Percentiles rank a stretch among this genome's conserved stretches.
These are phyloP conservation scores for Liasis olivaceus DNA, from an alignment of 2,797 vertebrate species.

Conservation along the genomic window DNA sequence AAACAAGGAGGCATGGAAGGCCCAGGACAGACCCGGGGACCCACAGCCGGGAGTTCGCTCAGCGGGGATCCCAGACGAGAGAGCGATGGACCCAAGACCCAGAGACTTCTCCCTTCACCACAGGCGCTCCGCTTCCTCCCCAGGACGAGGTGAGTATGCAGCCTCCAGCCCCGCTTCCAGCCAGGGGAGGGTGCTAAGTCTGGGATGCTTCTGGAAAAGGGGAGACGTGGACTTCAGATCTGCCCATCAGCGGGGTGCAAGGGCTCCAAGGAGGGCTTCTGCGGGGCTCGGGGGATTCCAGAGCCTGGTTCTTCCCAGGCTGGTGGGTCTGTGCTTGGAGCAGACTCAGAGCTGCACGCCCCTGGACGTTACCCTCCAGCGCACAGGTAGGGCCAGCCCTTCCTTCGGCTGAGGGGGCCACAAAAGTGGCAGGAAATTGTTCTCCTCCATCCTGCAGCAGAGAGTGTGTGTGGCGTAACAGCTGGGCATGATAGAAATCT, in stretches of 20 bases:
- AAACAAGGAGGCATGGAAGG: not conserved
- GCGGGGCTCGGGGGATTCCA: not conserved
- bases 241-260: not conserved
- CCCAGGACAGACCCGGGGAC: not conserved
- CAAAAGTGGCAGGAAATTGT: not conserved
- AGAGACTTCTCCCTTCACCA: not conserved
- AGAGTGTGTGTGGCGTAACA: not conserved
- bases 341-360: not conserved
- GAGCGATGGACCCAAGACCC: not conserved
- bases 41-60: not conserved
- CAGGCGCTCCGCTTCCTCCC: not conserved
- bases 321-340: not conserved
- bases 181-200: not conserved
- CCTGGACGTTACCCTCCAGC: not conserved
- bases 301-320: not conserved
- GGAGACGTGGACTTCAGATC: not conserved
- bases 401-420: not conserved
- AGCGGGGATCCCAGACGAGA: rapidly evolving
- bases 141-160: not conserved
- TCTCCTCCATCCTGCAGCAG: not conserved
- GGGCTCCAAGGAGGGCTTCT: not conserved
- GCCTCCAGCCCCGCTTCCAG: not conserved
- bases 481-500: not conserved
- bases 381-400: not conserved
- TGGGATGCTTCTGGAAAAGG: not conserved